Percentiles rank a stretch among this genome's conserved stretches.
These are phyloP conservation scores for human (Homo sapiens) DNA, from an alignment of 2,113 vertebrate genomes.

Conservation along the genomic window GRCh38 chr7:99076501-99077000, in stretches of 20 bases:
- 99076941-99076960: not conserved
- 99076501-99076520: not conserved
- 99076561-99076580: not conserved
- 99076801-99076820: no score
- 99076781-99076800: rapidly evolving
- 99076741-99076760: not conserved
- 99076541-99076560: not conserved
- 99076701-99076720: not conserved
- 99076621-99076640: not conserved
- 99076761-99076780: not conserved
- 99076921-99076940: not conserved
- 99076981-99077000: not conserved
- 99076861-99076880: no score
- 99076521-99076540: not conserved
- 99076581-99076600: not conserved
- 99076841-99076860: not conserved
- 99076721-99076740: not conserved
- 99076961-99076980: not conserved
- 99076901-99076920: not conserved
- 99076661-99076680: not conserved
- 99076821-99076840: no score
- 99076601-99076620: not conserved
- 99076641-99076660: not conserved
- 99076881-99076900: not conserved
- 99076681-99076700: not conserved